Percentiles rank a stretch among this genome's conserved stretches.
Evolutionary conservation across 2,797 vertebrate genomes (phyloP).

Genomic region (Brachyrhaphis roseni): DNA sequence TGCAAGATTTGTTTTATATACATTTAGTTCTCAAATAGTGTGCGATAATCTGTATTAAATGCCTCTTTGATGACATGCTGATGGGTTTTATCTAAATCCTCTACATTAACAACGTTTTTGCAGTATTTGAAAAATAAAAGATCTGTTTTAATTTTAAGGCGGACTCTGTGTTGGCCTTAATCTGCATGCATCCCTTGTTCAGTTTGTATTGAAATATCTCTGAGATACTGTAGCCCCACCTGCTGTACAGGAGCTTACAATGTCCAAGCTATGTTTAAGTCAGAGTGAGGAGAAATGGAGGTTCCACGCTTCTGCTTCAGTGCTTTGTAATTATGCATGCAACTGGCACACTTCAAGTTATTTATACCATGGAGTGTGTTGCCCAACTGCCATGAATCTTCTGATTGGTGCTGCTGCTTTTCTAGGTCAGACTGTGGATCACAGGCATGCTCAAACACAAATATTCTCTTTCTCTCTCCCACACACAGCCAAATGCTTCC

Average conservation of each 20-base stretch:
- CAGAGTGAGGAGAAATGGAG: not conserved
- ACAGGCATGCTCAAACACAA: constrained; percentile 41
- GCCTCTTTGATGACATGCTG: not conserved
- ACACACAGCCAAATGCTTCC: constrained; percentile 64
- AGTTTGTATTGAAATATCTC: constrained; percentile 29
- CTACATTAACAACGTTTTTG: not conserved
- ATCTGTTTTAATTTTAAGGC: not conserved
- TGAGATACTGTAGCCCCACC: constrained; percentile 66
- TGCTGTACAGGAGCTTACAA: constrained; percentile 60
- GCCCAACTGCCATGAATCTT: constrained; percentile 67
- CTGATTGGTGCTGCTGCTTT: constrained; percentile 75
- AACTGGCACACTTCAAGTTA: constrained; percentile 79
- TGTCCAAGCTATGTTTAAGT: constrained; percentile 33
- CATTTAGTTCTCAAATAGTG: not conserved
- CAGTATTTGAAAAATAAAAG: not conserved
- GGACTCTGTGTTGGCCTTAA: not conserved
- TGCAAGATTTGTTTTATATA: not conserved
- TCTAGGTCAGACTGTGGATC: constrained; percentile 80
- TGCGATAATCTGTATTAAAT: not conserved
- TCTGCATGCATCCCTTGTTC: constrained; percentile 3
- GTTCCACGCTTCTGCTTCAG: constrained; percentile 39
- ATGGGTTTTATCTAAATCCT: not conserved
- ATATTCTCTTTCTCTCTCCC: constrained; percentile 55
- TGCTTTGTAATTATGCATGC: constrained; percentile 76
- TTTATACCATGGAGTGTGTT: constrained; percentile 77